Base-by-base conservation (phyloP, 1,140 invertebrate species). In the Drosophila seguyi region DNA sequence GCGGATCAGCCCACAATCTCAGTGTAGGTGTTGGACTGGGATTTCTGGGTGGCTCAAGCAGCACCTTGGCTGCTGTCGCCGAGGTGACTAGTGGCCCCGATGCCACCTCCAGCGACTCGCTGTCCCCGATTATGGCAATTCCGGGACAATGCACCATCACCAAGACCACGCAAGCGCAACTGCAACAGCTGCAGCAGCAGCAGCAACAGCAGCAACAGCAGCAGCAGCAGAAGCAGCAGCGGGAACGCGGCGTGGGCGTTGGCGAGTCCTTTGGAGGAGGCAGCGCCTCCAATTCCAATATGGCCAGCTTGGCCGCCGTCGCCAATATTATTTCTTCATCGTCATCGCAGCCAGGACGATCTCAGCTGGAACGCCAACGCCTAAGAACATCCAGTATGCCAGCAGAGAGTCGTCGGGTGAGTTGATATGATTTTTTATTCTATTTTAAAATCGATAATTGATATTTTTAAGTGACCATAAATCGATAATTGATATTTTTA, bases 311-410 rank as follows among this genome's bases (percentile, higher is more conserved):
- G 16, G 65, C 75, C 39, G 3, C 48, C 47, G 25, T 25, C 25
- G 42, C 66, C 41, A 59, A 60, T 16, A 29, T 29, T 10, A 6
- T 48, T 10, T 18, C 50, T 13, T 13, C 31, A 25, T 8, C 42
- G 1, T 16, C 60, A 13, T 72, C 44, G 61, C 41, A 45, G 67
- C 73, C 18, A 57, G 81, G 63, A 42, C 81, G 14, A 25, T 11
- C 52, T 11, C 34, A 38, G 8, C 52, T 55, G 8, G 86, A 91
- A 18, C 75, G 91, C 4, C 92, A 92, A 60, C 88, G 92, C 10
- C 69, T 91, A n/a, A 55, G 92, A 16, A 92, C 92, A 36, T 92
- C 92, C 6, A 92, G 92, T 59, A 92, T 92, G 92, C 92, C 92
- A 3, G 92, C 91, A 4, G 92, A 92, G 59, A 90, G 81, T 57